phyloP scores from a whole-genome alignment of 2,888 invertebrate genomes.

The Diaphora mendica region DNA sequence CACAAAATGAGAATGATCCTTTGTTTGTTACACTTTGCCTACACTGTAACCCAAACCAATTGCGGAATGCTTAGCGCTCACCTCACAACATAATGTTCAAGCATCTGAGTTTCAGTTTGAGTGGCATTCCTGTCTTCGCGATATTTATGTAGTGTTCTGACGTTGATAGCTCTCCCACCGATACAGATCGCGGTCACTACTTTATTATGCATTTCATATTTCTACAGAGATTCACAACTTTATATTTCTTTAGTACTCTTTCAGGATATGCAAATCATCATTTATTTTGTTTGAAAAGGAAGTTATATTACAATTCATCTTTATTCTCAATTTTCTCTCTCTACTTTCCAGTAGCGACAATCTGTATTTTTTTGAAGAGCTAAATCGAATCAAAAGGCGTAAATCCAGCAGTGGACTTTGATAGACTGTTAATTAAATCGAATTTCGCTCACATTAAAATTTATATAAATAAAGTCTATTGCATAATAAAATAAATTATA shows the following conservation, averaged over 20 bases:
- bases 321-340: slow-evolving; percentile 61
- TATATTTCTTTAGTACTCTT: not conserved
- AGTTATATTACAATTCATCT: slow-evolving; percentile 69
- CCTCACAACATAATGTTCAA: slow-evolving; percentile 72
- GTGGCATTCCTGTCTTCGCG: slow-evolving; percentile 66
- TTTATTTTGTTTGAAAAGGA: slow-evolving; percentile 47
- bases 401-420: too few relatives aligned
- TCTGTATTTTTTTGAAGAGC: slow-evolving; percentile 78
- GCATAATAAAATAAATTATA: too few relatives aligned
- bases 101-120: slow-evolving; percentile 62
- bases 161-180: slow-evolving; percentile 66
- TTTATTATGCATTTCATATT: slow-evolving; percentile 37
- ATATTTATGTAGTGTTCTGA: slow-evolving; percentile 69
- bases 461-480: slow-evolving; percentile 68
- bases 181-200: slow-evolving; percentile 39
- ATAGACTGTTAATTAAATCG: slow-evolving; percentile 46
- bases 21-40: slow-evolving; percentile 78
- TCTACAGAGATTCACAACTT: slow-evolving; percentile 16
- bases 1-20: slow-evolving; percentile 78
- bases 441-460: slow-evolving; percentile 65
- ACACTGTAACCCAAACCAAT: slow-evolving; percentile 75
- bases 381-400: slow-evolving; percentile 55
- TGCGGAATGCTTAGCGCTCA: slow-evolving; percentile 75
- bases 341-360: slow-evolving; percentile 73
- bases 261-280: slow-evolving; percentile 14